Evolutionary conservation across 2,113 vertebrate species (phyloP), one percentile per base, ranked within the genome.

Genomic region (Oncorhynchus keta): DNA sequence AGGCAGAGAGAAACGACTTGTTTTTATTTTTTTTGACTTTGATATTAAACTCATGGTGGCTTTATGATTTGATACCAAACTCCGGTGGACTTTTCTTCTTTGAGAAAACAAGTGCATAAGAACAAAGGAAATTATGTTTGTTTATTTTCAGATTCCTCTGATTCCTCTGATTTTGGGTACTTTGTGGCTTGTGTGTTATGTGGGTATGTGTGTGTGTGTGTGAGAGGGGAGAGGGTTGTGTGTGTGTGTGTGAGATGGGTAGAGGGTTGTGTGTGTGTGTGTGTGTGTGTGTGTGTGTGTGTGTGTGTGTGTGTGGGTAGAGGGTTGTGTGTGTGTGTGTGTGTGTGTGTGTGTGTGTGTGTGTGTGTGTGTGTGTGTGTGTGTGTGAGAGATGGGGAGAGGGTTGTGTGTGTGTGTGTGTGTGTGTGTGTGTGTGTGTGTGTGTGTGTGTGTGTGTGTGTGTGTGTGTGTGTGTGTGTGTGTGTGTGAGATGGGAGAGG

Each of bases 1-100:
- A 84, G 66, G 0, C 39, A 83, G 14, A 64, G 67, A 74, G 49
- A 81, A 48, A 48, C 2, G 14, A 14, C 51, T 76, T 7, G 35
- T 35, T 32, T 32, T 35, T 35, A 78, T 75, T 68, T 61, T 70
- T 76, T 76, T 13, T 77, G 35, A 74, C 70, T 32, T 30, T 65
- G 20, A 76, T 61, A 64, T 74, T 28, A 75, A 65, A 59, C 55
- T 13, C 20, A 61, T 28, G 65, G 35, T 9, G 68, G 76, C 75
- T 83, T 71, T 39, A 68, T 9, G 81, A 39, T 9, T 14, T 81
- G 74, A 75, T 49, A 78, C 14, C 13, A 74, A 16, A 72, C 45
- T 72, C 80, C 30, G 16, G 30, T 57, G 70, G 68, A 76, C 62
- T 70, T 57, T 81, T 73, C 0, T 11, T 5, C 0, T 7, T 3